These are phyloP conservation scores for Sebastes schlegelii DNA, from an alignment of 2,113 vertebrate species.

Conservation along the genomic window DNA sequence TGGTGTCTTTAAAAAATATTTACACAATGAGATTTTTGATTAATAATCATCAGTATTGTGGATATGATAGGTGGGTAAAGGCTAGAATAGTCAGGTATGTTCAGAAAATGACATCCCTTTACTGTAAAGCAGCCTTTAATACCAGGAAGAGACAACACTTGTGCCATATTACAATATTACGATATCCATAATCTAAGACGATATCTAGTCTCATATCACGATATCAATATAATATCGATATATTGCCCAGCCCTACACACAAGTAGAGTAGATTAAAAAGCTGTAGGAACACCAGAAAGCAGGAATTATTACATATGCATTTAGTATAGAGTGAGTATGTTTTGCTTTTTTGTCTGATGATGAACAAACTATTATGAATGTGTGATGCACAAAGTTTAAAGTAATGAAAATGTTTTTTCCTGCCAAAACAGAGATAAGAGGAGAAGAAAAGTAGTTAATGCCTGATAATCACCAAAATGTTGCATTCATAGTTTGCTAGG, in stretches of 20 bases:
- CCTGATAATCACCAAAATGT: neutral
- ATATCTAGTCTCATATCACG: no score
- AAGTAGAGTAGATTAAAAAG: neutral
- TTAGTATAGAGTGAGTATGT: neutral
- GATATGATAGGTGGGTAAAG: no score
- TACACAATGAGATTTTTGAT: no score
- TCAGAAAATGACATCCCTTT: no score
- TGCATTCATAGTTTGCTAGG: neutral
- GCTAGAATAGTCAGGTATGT: no score
- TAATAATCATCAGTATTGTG: no score
- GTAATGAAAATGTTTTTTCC: neutral
- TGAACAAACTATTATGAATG: neutral
- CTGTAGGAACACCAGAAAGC: neutral
- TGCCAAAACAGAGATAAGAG: neutral
- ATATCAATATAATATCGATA: no score
- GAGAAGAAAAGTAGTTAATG: neutral
- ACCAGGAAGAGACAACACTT: no score
- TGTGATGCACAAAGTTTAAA: neutral
- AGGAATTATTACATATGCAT: neutral
- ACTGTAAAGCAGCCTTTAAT: no score
- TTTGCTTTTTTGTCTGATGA: neutral
- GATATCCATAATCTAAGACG: no score
- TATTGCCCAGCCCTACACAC: neutral
- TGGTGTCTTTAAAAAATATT: no score
- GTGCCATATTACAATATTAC: no score